phyloP scores from a whole-genome alignment of 2,888 invertebrate species.

The Deladenus siricidicola region DNA sequence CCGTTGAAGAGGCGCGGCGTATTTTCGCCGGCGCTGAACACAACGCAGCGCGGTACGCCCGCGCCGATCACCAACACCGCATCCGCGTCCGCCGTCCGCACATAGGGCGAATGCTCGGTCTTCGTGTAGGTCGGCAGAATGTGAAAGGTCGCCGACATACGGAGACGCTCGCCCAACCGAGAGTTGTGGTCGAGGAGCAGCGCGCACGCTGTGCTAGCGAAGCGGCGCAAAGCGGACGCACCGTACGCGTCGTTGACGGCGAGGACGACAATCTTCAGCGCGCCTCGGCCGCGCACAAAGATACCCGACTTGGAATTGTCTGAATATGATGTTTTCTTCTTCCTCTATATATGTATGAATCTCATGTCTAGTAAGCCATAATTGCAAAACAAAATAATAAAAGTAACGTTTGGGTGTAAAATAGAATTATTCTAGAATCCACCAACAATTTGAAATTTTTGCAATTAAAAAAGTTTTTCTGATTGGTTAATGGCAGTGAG shows the following conservation, averaged over 20 bases:
- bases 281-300: conserved; percentile 27
- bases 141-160: conserved; percentile 10
- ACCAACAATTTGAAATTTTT: no score
- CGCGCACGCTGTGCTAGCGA: conserved; percentile 3
- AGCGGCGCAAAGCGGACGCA: conserved; percentile 5
- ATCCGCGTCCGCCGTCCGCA: conserved; percentile 24
- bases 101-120: conserved; percentile 20
- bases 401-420: no score
- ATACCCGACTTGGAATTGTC: conserved; percentile 23
- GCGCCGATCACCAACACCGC: conserved; percentile 27
- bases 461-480: no score
- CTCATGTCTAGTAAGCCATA: no score
- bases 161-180: conserved; percentile 6
- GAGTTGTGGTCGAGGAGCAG: conserved; percentile 1
- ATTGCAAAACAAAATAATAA: no score
- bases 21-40: conserved; percentile 28
- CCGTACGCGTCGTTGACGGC: conserved; percentile 18
- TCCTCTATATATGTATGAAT: no score
- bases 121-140: conserved; percentile 20
- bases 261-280: conserved; percentile 20
- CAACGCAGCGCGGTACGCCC: conserved; percentile 24
- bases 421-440: no score
- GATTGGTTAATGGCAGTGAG: no score
- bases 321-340: conserved; percentile 13
- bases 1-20: conserved; percentile 43